Percentiles rank a stretch among this genome's conserved stretches.
phyloP scores from a whole-genome alignment of 2,797 vertebrate species.

The Pagetopsis macropterus region DNA sequence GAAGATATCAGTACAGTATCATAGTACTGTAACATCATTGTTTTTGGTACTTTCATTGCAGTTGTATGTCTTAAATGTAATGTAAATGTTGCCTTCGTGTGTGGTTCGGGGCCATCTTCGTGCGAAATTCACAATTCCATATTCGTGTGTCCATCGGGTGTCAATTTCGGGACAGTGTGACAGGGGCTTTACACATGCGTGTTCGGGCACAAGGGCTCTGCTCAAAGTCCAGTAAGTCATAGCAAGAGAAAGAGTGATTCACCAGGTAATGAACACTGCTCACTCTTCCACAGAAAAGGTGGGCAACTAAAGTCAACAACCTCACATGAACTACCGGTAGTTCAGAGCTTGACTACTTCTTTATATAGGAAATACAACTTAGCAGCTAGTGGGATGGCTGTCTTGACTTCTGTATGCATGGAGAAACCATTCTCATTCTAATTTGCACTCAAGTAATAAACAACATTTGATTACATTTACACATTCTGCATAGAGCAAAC shows the following conservation, averaged over 20 bases:
- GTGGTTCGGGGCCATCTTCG: too few relatives aligned
- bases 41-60: too few relatives aligned
- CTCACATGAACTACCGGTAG: constrained; percentile 36
- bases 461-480: constrained; percentile 8
- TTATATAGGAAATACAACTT: constrained; percentile 42
- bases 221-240: constrained; percentile 58
- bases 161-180: too few relatives aligned
- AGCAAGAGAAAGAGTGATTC: constrained; percentile 52
- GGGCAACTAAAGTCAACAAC: constrained; percentile 56
- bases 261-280: constrained; percentile 45
- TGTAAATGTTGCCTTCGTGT: too few relatives aligned
- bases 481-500: constrained; percentile 19
- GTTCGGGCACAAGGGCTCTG: constrained; percentile 35
- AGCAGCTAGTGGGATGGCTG: constrained; percentile 36
- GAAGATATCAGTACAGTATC: too few relatives aligned
- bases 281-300: constrained; percentile 53
- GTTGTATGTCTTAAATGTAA: too few relatives aligned
- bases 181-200: too few relatives aligned
- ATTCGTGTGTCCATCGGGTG: too few relatives aligned
- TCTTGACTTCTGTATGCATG: constrained; percentile 26
- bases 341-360: constrained; percentile 44
- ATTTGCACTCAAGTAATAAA: constrained; percentile 30
- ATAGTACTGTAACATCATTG: too few relatives aligned
- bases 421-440: constrained; percentile 16
- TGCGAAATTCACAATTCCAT: too few relatives aligned